Evolutionary conservation across 2,888 invertebrate species (phyloP).

Genomic region (Thera obeliscata): DNA sequence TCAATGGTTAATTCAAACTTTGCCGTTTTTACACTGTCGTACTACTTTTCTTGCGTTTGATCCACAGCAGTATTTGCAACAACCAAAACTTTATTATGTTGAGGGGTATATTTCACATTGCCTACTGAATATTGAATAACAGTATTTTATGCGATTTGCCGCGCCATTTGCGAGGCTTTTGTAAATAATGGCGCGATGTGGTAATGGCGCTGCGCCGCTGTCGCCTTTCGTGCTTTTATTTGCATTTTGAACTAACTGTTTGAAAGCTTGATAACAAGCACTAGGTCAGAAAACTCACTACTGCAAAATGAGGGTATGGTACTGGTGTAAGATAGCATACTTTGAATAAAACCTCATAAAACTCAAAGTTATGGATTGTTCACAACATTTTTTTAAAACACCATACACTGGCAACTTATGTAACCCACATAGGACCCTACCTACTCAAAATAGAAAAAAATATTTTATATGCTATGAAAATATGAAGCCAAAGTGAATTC

Average conservation of each 20-base stretch:
- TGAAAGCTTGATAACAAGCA: neutral
- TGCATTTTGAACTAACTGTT: conserved; percentile 7
- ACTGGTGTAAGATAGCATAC: too few relatives aligned
- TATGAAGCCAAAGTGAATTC: too few relatives aligned
- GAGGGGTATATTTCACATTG: conserved; percentile 34
- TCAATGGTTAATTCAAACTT: too few relatives aligned
- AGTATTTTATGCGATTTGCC: conserved; percentile 47
- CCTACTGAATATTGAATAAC: conserved; percentile 50
- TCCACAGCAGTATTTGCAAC: neutral
- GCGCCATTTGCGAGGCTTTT: conserved; percentile 51
- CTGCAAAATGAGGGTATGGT: too few relatives aligned
- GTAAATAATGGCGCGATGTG: conserved; percentile 44
- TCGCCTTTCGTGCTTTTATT: conserved; percentile 15
- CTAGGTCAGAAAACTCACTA: neutral
- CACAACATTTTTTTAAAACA: too few relatives aligned
- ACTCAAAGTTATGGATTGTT: too few relatives aligned
- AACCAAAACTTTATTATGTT: conserved; percentile 22
- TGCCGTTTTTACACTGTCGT: neutral
- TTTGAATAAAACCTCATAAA: too few relatives aligned
- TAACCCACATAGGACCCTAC: too few relatives aligned
- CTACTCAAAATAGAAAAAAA: too few relatives aligned
- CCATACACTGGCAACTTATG: too few relatives aligned
- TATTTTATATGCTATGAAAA: too few relatives aligned
- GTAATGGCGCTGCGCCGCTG: conserved; percentile 34
- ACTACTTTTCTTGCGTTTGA: neutral